A percentile compares a stretch with the other conserved stretches of the same genome.
Evolutionary conservation across 2,888 invertebrate species (phyloP).

Genomic region (Autographa gamma): DNA sequence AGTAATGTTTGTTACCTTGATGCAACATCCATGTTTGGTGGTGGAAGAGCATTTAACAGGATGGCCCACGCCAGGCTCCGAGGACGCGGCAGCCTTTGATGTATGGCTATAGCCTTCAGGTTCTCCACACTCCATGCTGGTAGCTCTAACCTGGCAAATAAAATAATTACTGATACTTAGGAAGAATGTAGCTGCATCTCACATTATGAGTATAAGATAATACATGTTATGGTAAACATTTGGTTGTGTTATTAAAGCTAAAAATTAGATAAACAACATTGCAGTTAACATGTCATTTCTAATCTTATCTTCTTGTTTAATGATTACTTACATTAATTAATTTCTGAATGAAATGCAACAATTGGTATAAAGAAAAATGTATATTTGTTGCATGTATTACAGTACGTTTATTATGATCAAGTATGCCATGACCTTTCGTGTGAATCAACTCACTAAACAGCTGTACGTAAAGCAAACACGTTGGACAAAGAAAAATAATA

Average conservation of each 20-base stretch:
- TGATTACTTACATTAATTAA: not conserved
- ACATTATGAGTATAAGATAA: too few species aligned
- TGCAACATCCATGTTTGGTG: conserved; percentile 76
- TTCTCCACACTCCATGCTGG: conserved; percentile 78
- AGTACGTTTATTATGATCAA: not conserved
- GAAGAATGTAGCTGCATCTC: too few species aligned
- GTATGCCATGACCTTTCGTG: not conserved
- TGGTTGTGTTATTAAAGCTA: not conserved
- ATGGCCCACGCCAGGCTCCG: conserved; percentile 84
- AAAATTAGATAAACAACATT: not conserved
- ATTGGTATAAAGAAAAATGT: not conserved
- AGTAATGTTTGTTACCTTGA: conserved; percentile 65
- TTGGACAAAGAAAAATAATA: conserved; percentile 55
- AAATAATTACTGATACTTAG: too few species aligned
- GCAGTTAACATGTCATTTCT: not conserved
- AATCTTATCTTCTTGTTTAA: not conserved
- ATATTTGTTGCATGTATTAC: not conserved
- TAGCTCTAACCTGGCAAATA: conserved; percentile 68
- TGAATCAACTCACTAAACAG: conserved; percentile 18
- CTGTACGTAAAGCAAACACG: conserved; percentile 22
- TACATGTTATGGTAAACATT: not conserved
- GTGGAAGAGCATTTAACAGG: conserved; percentile 78
- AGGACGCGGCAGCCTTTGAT: conserved; percentile 74
- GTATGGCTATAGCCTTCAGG: conserved; percentile 72
- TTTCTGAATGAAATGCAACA: not conserved